Evolutionary conservation across 2,113 vertebrate species (phyloP).

Genomic region (Grantiella picta): DNA sequence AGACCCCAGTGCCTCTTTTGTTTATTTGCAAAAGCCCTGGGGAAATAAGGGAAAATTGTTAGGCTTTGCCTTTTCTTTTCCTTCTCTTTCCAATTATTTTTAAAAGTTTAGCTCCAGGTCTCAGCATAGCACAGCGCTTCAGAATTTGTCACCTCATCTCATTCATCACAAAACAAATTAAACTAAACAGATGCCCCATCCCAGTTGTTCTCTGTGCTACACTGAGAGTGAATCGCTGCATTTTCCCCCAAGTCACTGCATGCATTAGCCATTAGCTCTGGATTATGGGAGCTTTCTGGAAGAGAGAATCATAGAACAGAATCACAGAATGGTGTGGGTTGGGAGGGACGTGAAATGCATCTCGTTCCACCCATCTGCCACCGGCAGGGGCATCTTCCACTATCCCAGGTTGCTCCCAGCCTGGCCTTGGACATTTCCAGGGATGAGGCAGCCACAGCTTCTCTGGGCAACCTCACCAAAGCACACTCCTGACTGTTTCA

Average conservation of each 20-base stretch:
- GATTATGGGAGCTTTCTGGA: neutral
- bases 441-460: neutral
- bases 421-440: neutral
- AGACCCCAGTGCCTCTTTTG: neutral
- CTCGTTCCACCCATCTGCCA: neutral
- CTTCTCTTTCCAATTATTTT: neutral
- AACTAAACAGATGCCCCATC: neutral
- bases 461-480: neutral
- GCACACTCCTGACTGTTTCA: neutral
- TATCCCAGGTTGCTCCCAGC: rapidly evolving
- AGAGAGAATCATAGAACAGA: neutral
- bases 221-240: neutral
- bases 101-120: neutral
- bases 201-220: neutral
- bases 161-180: neutral
- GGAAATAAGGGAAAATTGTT: neutral
- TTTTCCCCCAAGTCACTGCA: too few species aligned
- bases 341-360: neutral
- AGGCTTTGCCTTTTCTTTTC: neutral
- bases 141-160: neutral
- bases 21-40: neutral
- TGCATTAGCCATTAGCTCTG: neutral
- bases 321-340: neutral
- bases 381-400: neutral
- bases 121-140: neutral